A percentile compares a stretch with the other conserved stretches of the same genome.
Conservation (phyloP, 2,113 vertebrate genomes). For the Tilapia sparmanii region DNA sequence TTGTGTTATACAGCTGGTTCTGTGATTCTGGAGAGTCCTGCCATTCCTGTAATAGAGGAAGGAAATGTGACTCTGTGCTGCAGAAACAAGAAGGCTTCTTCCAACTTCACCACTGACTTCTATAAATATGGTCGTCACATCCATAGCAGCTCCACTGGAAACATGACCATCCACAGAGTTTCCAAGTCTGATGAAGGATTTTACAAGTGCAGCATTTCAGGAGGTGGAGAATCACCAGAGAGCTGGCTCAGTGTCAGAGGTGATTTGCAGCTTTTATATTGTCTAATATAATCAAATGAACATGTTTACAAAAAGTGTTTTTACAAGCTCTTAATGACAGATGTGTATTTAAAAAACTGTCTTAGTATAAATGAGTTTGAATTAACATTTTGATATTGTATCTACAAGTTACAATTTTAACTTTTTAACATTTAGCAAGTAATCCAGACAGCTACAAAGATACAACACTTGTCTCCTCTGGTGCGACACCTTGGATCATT, state of each 20-base stretch:
- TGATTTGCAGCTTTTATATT: neutral
- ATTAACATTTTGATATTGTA: neutral
- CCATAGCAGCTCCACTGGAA: neutral
- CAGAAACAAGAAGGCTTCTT: neutral
- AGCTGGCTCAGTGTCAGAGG: too few species aligned
- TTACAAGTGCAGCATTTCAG: too few species aligned
- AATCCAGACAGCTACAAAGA: neutral
- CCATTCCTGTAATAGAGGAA: neutral
- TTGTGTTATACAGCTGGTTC: neutral
- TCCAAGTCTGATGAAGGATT: too few species aligned
- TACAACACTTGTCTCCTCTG: too few species aligned
- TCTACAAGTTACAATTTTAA: neutral
- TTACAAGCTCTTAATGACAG: neutral
- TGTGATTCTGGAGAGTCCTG: neutral
- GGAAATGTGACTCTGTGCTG: neutral
- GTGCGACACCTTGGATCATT: neutral
- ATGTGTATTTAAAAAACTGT: neutral
- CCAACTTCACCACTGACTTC: neutral
- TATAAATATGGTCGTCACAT: neutral
- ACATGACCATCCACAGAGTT: too few species aligned
- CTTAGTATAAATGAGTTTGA: neutral
- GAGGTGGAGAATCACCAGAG: too few species aligned
- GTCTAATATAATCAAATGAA: neutral
- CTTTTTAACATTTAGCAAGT: neutral
- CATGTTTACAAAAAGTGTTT: too few species aligned